These are phyloP conservation scores for Panthera tigris DNA, from an alignment of 2,113 vertebrate species.

Conservation along the genomic window DNA sequence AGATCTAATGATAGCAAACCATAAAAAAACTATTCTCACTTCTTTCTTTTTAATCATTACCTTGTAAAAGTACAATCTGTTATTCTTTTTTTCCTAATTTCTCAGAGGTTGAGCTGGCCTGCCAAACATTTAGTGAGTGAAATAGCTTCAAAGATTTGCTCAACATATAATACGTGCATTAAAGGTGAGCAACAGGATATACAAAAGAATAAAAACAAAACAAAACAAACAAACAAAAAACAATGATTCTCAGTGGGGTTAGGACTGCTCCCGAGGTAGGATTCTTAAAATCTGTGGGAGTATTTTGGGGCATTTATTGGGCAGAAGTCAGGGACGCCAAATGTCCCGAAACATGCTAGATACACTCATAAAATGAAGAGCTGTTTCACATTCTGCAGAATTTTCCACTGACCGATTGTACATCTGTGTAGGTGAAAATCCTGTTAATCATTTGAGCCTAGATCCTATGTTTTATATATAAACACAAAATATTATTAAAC, in stretches of 20 bases:
- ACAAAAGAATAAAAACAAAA: not conserved
- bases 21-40: not conserved
- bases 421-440: not conserved
- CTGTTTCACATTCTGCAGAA: not conserved
- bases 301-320: not conserved
- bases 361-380: not conserved
- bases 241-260: not conserved
- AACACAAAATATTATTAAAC: not conserved
- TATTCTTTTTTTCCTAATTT: not conserved
- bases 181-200: not conserved
- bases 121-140: not conserved
- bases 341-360: not conserved
- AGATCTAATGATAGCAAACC: not conserved
- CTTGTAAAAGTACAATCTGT: not conserved
- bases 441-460: not conserved
- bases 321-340: not conserved
- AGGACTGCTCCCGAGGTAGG: not conserved
- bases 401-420: not conserved
- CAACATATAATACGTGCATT: not conserved
- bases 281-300: not conserved
- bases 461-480: not conserved
- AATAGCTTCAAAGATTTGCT: constrained; percentile 24
- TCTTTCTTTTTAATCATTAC: constrained; percentile 10
- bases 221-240: not conserved
- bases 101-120: not conserved